Evolutionary conservation across 2,888 invertebrate genomes (phyloP), one percentile per base, ranked within the genome.

Genomic region (Bellardia bayeri): DNA sequence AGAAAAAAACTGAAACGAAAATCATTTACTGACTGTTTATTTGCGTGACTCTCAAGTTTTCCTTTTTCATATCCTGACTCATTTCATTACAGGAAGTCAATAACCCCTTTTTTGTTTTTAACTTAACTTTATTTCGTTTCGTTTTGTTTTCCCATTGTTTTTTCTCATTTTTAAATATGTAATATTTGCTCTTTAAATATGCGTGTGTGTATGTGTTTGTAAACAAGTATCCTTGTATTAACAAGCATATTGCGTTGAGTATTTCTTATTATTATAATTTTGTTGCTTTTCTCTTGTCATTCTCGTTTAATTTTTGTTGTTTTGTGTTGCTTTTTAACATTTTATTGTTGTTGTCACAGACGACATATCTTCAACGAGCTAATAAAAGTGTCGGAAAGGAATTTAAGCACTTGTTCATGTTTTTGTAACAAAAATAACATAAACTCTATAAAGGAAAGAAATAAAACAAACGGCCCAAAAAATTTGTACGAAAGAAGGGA

Each of bases 371-470:
- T 58, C 78, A 87, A 69, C n/a, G 42, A 82, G 82, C 85, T 87
- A 85, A 87, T 85, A 87, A 85, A 87, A 85, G 83, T 85, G 85
- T 85, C 87, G 82, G 78, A 82, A 82, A 74, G 78, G 69, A 85
- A 87, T 87, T 82, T 87, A 68, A 87, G 74, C 87, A 82, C 85
- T 87, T 87, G 84, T 85, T 74, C 82, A 78, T 87, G 81, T 82
- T 78, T 82, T 81, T 45, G 58, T 51, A 72, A 78, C 23, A 71
- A 66, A 72, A 84, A 49, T 63, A 80, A 61, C 11, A 30, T 63
- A 79, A n/a, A 68, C 37, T 33, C 4, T 16, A 23, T n/a, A 33
- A 72, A 33, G 11, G 14, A 9, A 72, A 49, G 9, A 23, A 23
- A 30, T 0, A 58, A 3, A 69, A 82, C 40, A 2, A 30, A 61